Evolutionary conservation across 1,140 invertebrate genomes (phyloP).

Genomic region (Magallana angulata): DNA sequence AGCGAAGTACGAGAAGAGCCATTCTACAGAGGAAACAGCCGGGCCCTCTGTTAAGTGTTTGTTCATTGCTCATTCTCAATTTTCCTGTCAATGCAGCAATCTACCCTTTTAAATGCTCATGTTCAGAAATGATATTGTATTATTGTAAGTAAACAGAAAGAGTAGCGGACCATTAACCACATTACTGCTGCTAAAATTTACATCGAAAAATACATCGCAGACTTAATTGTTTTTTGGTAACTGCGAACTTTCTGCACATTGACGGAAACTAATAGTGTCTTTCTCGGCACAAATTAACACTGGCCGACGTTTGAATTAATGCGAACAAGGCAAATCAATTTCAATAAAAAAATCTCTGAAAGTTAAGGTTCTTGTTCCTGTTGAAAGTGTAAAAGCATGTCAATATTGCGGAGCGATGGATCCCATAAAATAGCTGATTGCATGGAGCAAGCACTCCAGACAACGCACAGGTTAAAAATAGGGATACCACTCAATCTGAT

Average conservation of each 20-base stretch:
- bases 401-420: background rate
- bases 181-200: background rate
- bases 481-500: no score
- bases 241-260: background rate
- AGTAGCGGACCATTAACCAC: background rate
- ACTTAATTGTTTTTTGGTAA: background rate
- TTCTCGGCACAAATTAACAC: constrained; percentile 9
- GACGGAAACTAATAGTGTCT: background rate
- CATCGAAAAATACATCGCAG: background rate
- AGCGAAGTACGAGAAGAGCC: background rate
- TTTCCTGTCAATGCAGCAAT: background rate
- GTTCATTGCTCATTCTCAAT: background rate
- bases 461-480: no score
- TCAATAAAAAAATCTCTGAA: background rate
- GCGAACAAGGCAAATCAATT: constrained; percentile 10
- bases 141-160: constrained; percentile 6
- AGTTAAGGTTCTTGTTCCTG: background rate
- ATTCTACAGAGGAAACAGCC: background rate
- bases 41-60: background rate
- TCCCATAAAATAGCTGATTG: background rate
- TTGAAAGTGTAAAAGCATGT: constrained; percentile 24
- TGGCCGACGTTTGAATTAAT: background rate
- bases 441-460: no score
- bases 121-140: constrained; percentile 13
- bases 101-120: background rate